Evolutionary conservation across 2,888 invertebrate genomes (phyloP), one percentile per base, ranked within the genome.

Genomic region (Mellilla xanthometata): DNA sequence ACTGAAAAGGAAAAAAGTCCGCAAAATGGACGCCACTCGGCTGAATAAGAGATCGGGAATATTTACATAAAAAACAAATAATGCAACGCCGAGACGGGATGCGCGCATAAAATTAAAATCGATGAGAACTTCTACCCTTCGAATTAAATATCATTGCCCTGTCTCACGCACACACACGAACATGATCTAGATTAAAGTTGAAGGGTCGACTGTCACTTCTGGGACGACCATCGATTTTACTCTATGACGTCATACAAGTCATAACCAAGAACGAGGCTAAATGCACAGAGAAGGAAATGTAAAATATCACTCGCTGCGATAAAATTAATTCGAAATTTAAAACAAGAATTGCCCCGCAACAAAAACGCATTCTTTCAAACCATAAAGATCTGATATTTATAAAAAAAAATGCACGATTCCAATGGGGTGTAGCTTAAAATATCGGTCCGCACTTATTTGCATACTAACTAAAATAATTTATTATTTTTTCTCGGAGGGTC

Each of bases 401-500:
- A 69, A 76, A 75, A 76, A 75, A 82, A 81, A 77, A 63, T 57
- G 68, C 68, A 69, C 71, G 72, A 66, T 71, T 68, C 81, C 81
- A 75, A 82, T 85, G 83, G 88, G 88, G 87, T 86, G 86, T 84
- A 76, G 76, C 78, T 82, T 82, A 84, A 84, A 86, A 87, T 83
- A 85, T 88, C 84, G 82, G 83, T 67, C 78, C 72, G 65, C 60
- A 68, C 86, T 83, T 85, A 89, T 89, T 89, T 89, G 89, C 89
- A 89, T 89, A 88, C 87, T 89, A 88, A 89, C 88, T 89, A 89
- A 89, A 89, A 88, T 89, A 88, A 88, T 88, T 88, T 89, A 88
- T 89, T 88, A 88, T 88, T 87, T 87, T 89, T 88, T 81, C 77
- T 77, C 78, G 71, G 79, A 87, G 87, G 88, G 87, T 77, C 72